These are phyloP conservation scores for Brachypodius melanocephalos DNA, from an alignment of 2,113 vertebrate genomes.

Conservation along the genomic window DNA sequence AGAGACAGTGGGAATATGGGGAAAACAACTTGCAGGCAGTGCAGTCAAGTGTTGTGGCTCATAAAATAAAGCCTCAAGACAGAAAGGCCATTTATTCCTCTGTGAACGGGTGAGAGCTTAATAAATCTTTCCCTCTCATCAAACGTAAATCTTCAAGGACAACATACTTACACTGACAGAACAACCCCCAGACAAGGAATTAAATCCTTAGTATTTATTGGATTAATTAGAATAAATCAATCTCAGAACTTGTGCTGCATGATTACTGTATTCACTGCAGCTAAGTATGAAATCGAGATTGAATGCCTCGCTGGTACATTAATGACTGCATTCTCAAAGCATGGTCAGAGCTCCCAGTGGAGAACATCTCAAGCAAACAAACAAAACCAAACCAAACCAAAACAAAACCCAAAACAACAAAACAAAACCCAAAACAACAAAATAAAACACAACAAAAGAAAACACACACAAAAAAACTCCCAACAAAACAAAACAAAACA, in stretches of 20 bases:
- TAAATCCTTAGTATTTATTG: constrained; percentile 49
- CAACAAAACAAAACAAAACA: neutral
- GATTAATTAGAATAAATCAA: constrained; percentile 66
- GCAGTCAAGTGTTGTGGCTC: neutral
- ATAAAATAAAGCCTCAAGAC: neutral
- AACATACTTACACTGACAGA: constrained; percentile 19
- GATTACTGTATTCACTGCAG: constrained; percentile 28
- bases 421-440: neutral
- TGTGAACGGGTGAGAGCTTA: constrained; percentile 17
- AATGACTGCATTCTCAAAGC: neutral
- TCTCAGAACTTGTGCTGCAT: constrained; percentile 6
- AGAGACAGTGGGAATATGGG: neutral
- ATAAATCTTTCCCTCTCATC: constrained; percentile 35
- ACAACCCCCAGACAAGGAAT: constrained; percentile 50
- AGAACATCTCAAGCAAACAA: neutral
- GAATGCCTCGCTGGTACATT: neutral
- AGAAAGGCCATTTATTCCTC: neutral
- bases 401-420: neutral
- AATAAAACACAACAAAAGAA: too few species aligned
- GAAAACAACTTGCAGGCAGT: neutral
- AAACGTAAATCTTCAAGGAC: constrained; percentile 51
- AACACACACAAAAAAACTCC: too few species aligned
- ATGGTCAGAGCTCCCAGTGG: neutral
- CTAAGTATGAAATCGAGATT: constrained; percentile 45
- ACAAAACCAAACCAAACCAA: too few species aligned